These are phyloP conservation scores for Eristalis intricaria DNA, from an alignment of 2,888 invertebrate species.

Conservation along the genomic window DNA sequence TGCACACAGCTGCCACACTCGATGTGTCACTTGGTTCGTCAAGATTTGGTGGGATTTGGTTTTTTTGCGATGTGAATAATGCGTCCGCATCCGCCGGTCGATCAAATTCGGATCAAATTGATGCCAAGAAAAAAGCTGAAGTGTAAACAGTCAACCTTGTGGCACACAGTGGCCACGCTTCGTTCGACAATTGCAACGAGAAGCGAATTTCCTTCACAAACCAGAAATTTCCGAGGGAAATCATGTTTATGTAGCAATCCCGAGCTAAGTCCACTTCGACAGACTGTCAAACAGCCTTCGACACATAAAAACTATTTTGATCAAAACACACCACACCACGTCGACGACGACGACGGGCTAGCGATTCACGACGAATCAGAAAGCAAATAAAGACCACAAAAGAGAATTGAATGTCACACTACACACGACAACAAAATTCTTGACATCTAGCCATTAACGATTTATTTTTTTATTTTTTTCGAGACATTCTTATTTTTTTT, in stretches of 20 bases:
- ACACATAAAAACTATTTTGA: slow-evolving; percentile 43
- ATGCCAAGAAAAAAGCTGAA: neutral
- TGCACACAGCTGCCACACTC: neutral
- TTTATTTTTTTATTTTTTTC: neutral
- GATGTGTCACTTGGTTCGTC: neutral
- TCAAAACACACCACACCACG: slow-evolving; percentile 14
- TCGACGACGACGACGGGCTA: slow-evolving; percentile 1
- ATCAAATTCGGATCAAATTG: neutral
- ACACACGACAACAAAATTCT: slow-evolving; percentile 66
- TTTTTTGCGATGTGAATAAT: too few relatives aligned
- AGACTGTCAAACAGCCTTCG: slow-evolving; percentile 59
- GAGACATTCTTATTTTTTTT: slow-evolving; percentile 13
- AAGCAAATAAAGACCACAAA: slow-evolving; percentile 21
- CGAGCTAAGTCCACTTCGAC: slow-evolving; percentile 43
- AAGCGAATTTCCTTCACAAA: neutral
- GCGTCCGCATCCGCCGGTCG: neutral
- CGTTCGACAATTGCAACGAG: neutral
- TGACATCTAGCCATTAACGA: slow-evolving; percentile 59
- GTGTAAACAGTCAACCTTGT: neutral
- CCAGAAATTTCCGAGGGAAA: neutral
- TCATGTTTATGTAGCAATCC: slow-evolving; percentile 40
- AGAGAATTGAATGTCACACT: slow-evolving; percentile 64
- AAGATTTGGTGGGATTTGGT: too few relatives aligned
- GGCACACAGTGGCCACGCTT: neutral
- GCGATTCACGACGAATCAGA: slow-evolving; percentile 2